phyloP scores from a whole-genome alignment of 2,888 invertebrate genomes.

The Gari tellinella region DNA sequence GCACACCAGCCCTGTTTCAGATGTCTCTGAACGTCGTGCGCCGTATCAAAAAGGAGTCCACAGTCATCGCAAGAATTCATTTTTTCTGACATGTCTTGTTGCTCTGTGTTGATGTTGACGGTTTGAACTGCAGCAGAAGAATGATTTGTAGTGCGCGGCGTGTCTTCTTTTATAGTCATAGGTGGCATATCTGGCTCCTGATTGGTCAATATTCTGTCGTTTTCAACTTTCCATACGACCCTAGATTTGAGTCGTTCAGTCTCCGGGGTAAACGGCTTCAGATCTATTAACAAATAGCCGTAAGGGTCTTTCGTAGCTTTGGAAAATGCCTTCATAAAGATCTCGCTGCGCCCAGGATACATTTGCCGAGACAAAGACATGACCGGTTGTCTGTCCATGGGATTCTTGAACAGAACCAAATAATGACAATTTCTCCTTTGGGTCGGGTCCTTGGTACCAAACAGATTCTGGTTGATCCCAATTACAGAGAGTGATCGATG shows the following conservation, averaged over 20 bases:
- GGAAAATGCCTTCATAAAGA: conserved; percentile 20
- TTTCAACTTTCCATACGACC: background rate
- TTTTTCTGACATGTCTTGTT: conserved; percentile 28
- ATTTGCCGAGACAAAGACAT: conserved; percentile 30
- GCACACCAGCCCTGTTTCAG: conserved; percentile 36
- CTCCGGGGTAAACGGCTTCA: conserved; percentile 21
- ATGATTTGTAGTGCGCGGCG: conserved; percentile 1
- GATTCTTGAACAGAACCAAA: conserved; percentile 21
- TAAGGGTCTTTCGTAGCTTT: conserved; percentile 31
- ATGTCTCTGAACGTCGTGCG: conserved; percentile 40
- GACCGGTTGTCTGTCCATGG: conserved; percentile 7
- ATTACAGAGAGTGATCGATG: no score
- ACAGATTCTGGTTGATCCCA: conserved; percentile 25
- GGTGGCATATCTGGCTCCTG: background rate
- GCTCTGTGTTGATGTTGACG: conserved; percentile 15
- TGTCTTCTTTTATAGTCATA: conserved; percentile 22
- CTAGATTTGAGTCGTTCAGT: conserved; percentile 8
- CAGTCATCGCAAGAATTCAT: conserved; percentile 34
- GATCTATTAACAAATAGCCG: conserved; percentile 20
- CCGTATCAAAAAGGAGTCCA: conserved; percentile 25
- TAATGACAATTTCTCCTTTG: conserved; percentile 29
- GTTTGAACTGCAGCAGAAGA: conserved; percentile 19
- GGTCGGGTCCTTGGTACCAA: conserved; percentile 22
- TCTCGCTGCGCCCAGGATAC: conserved; percentile 31
- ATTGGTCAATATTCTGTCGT: conserved; percentile 9